A percentile compares a stretch with the other conserved stretches of the same genome.
These are phyloP conservation scores for Cichlasoma orientale DNA, from an alignment of 2,797 vertebrate genomes.

Conservation along the genomic window DNA sequence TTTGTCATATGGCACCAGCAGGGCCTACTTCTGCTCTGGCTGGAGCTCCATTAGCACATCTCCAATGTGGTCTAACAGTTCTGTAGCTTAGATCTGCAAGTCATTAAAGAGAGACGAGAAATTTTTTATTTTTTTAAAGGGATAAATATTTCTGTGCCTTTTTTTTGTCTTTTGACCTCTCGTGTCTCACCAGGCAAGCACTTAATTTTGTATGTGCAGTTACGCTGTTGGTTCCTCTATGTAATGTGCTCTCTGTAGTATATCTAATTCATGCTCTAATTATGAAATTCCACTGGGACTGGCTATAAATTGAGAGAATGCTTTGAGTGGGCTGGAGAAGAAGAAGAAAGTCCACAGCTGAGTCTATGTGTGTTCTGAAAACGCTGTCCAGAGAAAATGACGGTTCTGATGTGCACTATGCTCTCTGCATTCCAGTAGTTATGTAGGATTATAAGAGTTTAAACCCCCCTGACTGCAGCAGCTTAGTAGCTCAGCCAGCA, in stretches of 20 bases:
- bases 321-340: constrained; percentile 42
- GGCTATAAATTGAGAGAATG: constrained; percentile 64
- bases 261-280: constrained; percentile 72
- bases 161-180: constrained; percentile 39
- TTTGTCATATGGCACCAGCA: constrained; percentile 81
- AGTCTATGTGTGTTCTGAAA: constrained; percentile 31
- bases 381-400: constrained; percentile 55
- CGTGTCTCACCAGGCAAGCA: constrained; percentile 43
- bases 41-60: constrained; percentile 73
- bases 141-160: constrained; percentile 41
- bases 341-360: constrained; percentile 41
- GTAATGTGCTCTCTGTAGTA: constrained; percentile 49
- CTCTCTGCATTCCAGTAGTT: constrained; percentile 77
- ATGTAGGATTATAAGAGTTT: constrained; percentile 76
- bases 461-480: constrained; percentile 64
- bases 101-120: constrained; percentile 44
- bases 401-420: constrained; percentile 62
- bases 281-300: constrained; percentile 68
- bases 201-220: constrained; percentile 40
- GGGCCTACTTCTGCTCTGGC: constrained; percentile 76
- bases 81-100: constrained; percentile 54
- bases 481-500: constrained; percentile 76
- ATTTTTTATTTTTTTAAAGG: constrained; percentile 11
- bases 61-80: constrained; percentile 75
- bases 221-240: constrained; percentile 45